Evolutionary conservation across 2,797 vertebrate species (phyloP), one percentile per base, ranked within the genome.

Genomic region (Pterois miles): DNA sequence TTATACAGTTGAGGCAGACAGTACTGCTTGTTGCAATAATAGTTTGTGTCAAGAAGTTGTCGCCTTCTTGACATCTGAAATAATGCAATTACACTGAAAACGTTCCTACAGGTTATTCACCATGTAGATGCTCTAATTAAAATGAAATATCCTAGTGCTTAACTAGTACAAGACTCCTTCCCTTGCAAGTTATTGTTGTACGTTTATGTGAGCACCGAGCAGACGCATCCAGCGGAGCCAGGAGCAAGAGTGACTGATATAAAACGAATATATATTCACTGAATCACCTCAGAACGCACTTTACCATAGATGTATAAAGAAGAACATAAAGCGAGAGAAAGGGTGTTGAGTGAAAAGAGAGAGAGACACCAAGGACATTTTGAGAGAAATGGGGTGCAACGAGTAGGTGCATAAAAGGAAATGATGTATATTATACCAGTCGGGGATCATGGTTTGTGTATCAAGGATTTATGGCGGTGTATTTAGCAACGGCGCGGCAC

Each of bases 331-430:
- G 56, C 1, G n/a, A 74, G 74, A 58, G 66, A 36, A 71, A 64
- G 36, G 71, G 71, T 68, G 76, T 79, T 34, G 65, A 75, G 75
- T 33, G 31, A 63, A 71, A 75, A 76, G 54, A 56, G 53, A 83
- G 29, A 29, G 6, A 53, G 76, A 85, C 76, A 79, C 65, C 86
- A 89, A 90, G 87, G 90, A 89, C 86, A 80, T 81, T 83, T 76
- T 76, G 82, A 84, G 80, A 78, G 85, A 90, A 91, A 91, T 86
- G 83, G 76, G 70, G 88, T 88, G 87, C 76, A 89, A 77, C 86
- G 81, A 90, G 77, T 70, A 74, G 91, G 76, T 90, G 67, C 90
- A 88, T 92, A 86, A 93, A 94, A 90, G 90, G 88, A 91, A 92
- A 92, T 91, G 83, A 92, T 92, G 89, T 92, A 91, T 90, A 78